Percentiles rank a stretch among this genome's conserved stretches.
Evolutionary conservation across 2,888 invertebrate genomes (phyloP).

Genomic region (Caenorhabditis wallacei): DNA sequence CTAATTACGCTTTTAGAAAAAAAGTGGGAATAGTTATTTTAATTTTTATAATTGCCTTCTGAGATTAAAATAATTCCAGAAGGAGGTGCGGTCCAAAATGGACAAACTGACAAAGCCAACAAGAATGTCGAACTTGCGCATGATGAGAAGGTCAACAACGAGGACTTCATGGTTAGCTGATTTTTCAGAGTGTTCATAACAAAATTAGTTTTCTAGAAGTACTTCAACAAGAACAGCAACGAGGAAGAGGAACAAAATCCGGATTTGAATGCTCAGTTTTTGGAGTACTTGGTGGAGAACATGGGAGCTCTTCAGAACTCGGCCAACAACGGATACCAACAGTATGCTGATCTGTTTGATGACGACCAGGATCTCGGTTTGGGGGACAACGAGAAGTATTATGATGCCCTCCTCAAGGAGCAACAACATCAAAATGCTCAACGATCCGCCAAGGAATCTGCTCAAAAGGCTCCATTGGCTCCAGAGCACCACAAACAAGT

Average conservation of each 20-base stretch:
- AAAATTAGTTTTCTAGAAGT: constrained; percentile 1
- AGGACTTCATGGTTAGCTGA: constrained; percentile 11
- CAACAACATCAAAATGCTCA: too few relatives aligned
- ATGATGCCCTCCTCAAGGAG: neutral
- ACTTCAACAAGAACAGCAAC: neutral
- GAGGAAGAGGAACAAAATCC: constrained; percentile 6
- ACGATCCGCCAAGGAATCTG: neutral
- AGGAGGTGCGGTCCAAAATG: constrained; percentile 58
- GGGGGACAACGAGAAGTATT: neutral
- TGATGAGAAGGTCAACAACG: constrained; percentile 20
- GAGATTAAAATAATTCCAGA: constrained; percentile 19
- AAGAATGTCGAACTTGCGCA: constrained; percentile 41
- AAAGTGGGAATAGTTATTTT: neutral
- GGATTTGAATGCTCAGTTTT: constrained; percentile 16
- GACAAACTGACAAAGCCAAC: constrained; percentile 35
- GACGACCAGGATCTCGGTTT: constrained; percentile 15
- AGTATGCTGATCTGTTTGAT: neutral
- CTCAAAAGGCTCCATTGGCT: constrained; percentile 16
- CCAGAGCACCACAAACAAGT: constrained; percentile 3
- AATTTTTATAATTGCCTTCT: neutral
- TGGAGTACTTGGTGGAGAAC: constrained; percentile 38
- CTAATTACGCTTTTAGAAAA: constrained; percentile 17
- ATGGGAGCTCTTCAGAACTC: constrained; percentile 19
- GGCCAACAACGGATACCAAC: neutral
- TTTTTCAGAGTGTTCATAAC: neutral